A percentile compares a stretch with the other conserved stretches of the same genome.
These are phyloP conservation scores for Steinernema feltiae DNA, from an alignment of 1,140 invertebrate genomes.

Conservation along the genomic window DNA sequence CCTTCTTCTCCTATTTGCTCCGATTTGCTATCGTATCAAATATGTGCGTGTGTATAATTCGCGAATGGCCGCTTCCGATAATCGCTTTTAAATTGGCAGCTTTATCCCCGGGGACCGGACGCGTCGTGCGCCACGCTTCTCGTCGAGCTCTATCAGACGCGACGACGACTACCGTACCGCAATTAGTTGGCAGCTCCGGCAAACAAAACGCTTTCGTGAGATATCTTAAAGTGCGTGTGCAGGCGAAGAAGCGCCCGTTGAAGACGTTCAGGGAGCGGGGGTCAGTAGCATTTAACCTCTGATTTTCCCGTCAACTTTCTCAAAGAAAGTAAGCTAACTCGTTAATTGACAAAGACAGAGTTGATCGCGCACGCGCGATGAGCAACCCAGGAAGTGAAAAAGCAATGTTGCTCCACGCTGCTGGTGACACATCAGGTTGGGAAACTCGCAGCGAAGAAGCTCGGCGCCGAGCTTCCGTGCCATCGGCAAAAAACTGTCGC, in stretches of 20 bases:
- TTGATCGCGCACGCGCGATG: background rate
- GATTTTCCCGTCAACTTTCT: background rate
- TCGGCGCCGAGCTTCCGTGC: background rate
- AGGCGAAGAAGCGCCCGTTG: background rate
- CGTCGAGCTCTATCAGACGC: background rate
- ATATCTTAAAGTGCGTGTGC: background rate
- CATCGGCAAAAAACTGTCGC: background rate
- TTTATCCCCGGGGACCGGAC: background rate
- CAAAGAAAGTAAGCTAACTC: no score
- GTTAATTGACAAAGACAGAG: no score
- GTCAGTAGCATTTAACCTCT: background rate
- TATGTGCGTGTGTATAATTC: constrained; percentile 14
- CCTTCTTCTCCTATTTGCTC: background rate
- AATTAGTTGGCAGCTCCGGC: background rate
- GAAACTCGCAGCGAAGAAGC: background rate
- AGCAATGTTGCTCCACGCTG: background rate
- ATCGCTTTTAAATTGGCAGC: constrained; percentile 15
- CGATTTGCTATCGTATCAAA: constrained; percentile 15
- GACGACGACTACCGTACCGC: constrained; percentile 7
- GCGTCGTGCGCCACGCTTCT: background rate
- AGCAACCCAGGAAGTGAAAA: background rate
- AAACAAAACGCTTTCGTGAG: background rate
- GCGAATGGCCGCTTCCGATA: constrained; percentile 14
- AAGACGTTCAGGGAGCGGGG: background rate
- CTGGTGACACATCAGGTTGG: no score